Percentiles rank a stretch among this genome's conserved stretches.
Evolutionary conservation across 2,113 vertebrate species (phyloP).

Genomic region (Platanista minor): DNA sequence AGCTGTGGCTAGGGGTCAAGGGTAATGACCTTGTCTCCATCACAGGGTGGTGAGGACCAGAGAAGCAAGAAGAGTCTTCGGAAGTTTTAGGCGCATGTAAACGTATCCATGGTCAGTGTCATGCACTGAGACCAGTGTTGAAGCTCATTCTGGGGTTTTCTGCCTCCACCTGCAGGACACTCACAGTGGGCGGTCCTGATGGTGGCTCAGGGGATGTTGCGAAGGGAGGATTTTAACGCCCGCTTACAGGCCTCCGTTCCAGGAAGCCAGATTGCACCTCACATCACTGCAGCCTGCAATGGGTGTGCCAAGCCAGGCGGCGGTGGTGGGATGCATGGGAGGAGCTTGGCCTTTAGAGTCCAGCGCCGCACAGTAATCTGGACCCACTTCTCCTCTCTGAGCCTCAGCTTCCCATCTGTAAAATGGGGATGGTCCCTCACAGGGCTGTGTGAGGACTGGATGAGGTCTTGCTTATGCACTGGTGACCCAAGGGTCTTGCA

Average conservation of each 20-base stretch:
- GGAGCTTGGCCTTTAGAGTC: neutral
- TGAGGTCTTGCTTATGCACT: neutral
- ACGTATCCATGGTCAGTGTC: neutral
- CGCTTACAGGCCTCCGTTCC: accelerated
- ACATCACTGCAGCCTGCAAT: neutral
- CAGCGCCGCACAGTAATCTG: neutral
- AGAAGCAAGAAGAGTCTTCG: neutral
- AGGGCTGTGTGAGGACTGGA: neutral
- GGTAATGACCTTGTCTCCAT: neutral
- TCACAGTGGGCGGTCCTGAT: too few species aligned
- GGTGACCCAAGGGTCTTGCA: neutral
- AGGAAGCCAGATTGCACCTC: neutral
- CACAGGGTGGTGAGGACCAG: neutral
- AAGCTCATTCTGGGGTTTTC: neutral
- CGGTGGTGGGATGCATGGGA: neutral
- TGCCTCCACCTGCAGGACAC: neutral
- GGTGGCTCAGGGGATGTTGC: neutral
- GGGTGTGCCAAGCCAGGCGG: neutral
- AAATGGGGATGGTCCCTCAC: neutral
- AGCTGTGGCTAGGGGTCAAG: neutral
- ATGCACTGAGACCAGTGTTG: neutral
- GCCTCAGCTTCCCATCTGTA: neutral
- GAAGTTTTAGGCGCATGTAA: neutral
- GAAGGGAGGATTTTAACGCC: accelerated
- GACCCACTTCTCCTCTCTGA: neutral